These are phyloP conservation scores for Chanos chanos DNA, from an alignment of 2,797 vertebrate genomes.

Conservation along the genomic window DNA sequence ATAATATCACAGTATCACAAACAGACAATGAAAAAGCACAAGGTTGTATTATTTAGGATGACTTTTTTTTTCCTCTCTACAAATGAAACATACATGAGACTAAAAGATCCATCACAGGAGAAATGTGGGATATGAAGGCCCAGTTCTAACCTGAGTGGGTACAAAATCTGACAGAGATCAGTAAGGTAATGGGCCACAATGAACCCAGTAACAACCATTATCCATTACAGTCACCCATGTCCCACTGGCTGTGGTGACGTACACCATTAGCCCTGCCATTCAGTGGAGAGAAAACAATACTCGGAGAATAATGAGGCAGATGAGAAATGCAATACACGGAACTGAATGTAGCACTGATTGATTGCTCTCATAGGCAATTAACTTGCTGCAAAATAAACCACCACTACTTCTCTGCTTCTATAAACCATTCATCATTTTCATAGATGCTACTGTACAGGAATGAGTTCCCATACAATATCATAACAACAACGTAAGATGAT, in stretches of 20 bases:
- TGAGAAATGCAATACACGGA: conserved; percentile 27
- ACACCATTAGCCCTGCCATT: conserved; percentile 39
- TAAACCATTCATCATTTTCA: neutral
- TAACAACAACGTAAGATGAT: too few relatives aligned
- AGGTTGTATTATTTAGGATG: neutral
- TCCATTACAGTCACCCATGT: conserved; percentile 41
- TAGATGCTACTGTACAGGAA: neutral
- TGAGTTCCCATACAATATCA: neutral
- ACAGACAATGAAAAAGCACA: conserved; percentile 14
- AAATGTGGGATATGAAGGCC: conserved; percentile 9
- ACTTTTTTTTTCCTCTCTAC: neutral
- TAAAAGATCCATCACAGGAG: conserved; percentile 15
- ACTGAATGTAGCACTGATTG: conserved; percentile 43
- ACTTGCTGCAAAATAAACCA: conserved; percentile 24
- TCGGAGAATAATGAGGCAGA: conserved; percentile 46
- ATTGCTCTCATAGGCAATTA: conserved; percentile 39
- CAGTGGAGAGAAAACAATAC: conserved; percentile 42
- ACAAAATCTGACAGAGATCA: conserved; percentile 38
- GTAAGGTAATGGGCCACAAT: conserved; percentile 42
- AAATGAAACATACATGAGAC: conserved; percentile 6
- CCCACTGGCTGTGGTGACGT: conserved; percentile 30
- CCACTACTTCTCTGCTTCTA: neutral
- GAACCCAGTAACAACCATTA: conserved; percentile 44
- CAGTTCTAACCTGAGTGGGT: conserved; percentile 9
- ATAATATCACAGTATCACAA: conserved; percentile 15